A percentile compares a stretch with the other conserved stretches of the same genome.
phyloP scores from a whole-genome alignment of 2,888 invertebrate genomes.

The Choristoneura rosaceana region DNA sequence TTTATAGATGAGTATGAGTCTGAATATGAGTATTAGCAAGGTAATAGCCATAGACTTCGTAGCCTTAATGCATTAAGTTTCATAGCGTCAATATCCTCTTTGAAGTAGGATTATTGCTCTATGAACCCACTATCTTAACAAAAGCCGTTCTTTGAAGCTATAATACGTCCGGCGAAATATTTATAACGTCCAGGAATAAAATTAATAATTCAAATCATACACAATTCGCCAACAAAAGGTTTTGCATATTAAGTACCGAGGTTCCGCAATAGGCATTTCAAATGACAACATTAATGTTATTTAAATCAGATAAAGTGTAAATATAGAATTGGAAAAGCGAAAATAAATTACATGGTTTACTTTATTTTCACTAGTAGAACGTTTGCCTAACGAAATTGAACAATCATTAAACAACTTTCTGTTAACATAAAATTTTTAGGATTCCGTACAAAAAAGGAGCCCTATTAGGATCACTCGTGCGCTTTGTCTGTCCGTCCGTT shows the following conservation, averaged over 20 bases:
- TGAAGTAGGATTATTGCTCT: neutral
- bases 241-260: conserved; percentile 40
- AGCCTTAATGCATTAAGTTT: neutral
- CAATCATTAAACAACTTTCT: too few relatives aligned
- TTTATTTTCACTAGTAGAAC: too few relatives aligned
- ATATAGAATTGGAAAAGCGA: neutral
- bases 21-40: too few relatives aligned
- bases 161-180: conserved; percentile 14
- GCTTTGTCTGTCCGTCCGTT: too few relatives aligned
- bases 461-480: too few relatives aligned
- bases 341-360: neutral
- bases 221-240: conserved; percentile 38
- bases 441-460: too few relatives aligned
- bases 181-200: conserved; percentile 26
- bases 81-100: neutral
- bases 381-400: too few relatives aligned
- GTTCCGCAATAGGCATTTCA: conserved; percentile 37
- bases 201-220: conserved; percentile 42
- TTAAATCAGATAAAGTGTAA: conserved; percentile 26
- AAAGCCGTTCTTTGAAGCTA: conserved; percentile 26
- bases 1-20: too few relatives aligned
- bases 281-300: conserved; percentile 23
- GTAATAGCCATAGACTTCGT: neutral
- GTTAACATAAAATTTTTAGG: too few relatives aligned
- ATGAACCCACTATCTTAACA: neutral